Percentiles rank a stretch among this genome's conserved stretches.
Evolutionary conservation across 2,797 vertebrate species (phyloP).

Genomic region (Amblyraja radiata): DNA sequence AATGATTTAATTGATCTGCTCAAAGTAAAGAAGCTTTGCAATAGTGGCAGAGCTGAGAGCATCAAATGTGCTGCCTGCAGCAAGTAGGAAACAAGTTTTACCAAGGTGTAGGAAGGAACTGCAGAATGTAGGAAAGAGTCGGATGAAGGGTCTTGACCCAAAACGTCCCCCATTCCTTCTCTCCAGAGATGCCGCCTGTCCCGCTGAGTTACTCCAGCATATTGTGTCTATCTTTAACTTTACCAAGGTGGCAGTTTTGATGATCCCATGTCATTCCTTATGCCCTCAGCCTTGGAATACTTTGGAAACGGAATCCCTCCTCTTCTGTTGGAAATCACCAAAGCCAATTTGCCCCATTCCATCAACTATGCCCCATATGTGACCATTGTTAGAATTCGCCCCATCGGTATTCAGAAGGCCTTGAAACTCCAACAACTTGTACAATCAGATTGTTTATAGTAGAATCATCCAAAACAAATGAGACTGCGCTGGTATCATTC

Average conservation of each 20-base stretch:
- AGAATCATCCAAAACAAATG: not conserved
- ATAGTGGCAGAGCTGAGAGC: not conserved
- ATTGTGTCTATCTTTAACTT: not conserved
- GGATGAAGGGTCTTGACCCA: too few species aligned
- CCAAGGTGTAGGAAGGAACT: too few species aligned
- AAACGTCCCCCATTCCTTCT: too few species aligned
- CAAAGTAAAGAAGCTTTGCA: not conserved
- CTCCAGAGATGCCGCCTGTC: too few species aligned
- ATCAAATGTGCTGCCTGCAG: not conserved
- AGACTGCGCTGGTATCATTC: not conserved
- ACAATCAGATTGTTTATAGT: not conserved
- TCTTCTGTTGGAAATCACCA: not conserved
- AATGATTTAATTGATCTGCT: not conserved
- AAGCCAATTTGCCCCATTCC: not conserved
- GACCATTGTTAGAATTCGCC: not conserved
- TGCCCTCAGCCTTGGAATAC: not conserved
- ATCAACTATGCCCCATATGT: not conserved
- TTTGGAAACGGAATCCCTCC: not conserved
- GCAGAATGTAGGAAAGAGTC: too few species aligned
- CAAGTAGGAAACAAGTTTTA: not conserved
- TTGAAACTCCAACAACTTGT: not conserved
- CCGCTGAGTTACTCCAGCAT: too few species aligned
- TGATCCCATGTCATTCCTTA: not conserved
- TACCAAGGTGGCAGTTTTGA: not conserved
- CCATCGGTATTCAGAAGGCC: not conserved